Evolutionary conservation across 2,888 invertebrate genomes (phyloP).

Genomic region (Meandrusa payeni): DNA sequence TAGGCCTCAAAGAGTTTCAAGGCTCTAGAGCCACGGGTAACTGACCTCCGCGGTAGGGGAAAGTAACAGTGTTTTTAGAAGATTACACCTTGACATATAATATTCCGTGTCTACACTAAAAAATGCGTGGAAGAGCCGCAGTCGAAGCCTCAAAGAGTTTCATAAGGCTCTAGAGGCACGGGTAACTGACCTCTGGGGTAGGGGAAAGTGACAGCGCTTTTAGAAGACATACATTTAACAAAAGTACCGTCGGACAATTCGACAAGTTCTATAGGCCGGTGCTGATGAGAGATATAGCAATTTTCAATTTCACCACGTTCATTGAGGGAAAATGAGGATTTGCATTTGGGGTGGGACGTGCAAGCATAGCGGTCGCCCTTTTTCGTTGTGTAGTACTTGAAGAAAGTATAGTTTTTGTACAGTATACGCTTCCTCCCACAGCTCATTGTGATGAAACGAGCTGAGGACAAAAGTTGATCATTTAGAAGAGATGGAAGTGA

Average conservation of each 20-base stretch:
- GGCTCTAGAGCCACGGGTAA: too few species aligned
- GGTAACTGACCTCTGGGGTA: too few species aligned
- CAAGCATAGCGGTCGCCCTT: constrained; percentile 35
- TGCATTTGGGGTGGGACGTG: constrained; percentile 38
- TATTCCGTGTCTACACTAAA: too few species aligned
- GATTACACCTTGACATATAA: too few species aligned
- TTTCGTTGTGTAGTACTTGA: constrained; percentile 31
- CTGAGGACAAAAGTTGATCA: neutral
- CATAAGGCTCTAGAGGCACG: too few species aligned
- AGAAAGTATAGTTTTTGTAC: constrained; percentile 33
- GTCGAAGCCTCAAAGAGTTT: too few species aligned
- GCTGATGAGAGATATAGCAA: constrained; percentile 25
- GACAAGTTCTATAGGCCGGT: constrained; percentile 19
- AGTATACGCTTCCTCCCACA: constrained; percentile 32
- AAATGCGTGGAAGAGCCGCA: too few species aligned
- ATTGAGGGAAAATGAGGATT: constrained; percentile 31
- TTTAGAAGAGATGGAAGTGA: too few species aligned
- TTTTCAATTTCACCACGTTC: constrained; percentile 30
- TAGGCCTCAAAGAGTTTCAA: neutral
- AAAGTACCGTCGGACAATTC: constrained; percentile 26
- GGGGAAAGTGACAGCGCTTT: too few species aligned
- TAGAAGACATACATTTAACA: too few species aligned
- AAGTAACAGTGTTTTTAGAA: too few species aligned
- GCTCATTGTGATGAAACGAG: neutral
- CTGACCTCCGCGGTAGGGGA: too few species aligned